phyloP scores from a whole-genome alignment of 2,888 invertebrate genomes.

The Chymomyza procnemis region DNA sequence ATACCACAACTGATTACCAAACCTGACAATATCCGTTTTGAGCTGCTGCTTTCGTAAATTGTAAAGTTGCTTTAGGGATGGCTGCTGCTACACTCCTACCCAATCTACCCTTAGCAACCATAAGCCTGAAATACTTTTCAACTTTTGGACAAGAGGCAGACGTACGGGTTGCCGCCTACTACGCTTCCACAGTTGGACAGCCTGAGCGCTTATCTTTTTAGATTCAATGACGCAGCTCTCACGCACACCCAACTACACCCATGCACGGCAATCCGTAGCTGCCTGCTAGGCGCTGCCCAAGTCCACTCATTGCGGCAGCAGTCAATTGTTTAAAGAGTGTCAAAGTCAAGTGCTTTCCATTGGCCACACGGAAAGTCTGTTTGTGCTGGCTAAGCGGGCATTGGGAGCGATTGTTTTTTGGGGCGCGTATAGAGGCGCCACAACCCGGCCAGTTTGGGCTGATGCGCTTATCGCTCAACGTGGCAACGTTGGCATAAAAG shows the following conservation, averaged over 20 bases:
- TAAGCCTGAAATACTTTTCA: constrained; percentile 10
- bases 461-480: constrained; percentile 53
- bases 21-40: neutral
- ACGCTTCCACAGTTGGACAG: constrained; percentile 42
- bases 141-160: constrained; percentile 23
- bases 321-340: constrained; percentile 69
- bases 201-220: constrained; percentile 54
- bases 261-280: neutral
- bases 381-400: constrained; percentile 3
- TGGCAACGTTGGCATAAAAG: constrained; percentile 66
- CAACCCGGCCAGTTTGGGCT: neutral
- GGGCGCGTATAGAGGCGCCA: neutral
- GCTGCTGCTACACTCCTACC: constrained; percentile 6
- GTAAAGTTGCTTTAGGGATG: neutral
- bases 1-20: neutral
- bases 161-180: neutral
- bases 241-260: constrained; percentile 20
- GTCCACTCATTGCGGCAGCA: constrained; percentile 5
- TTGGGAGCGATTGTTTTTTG: neutral
- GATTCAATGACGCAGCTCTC: constrained; percentile 48
- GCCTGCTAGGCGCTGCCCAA: neutral
- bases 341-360: constrained; percentile 63
- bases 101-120: constrained; percentile 24
- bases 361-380: constrained; percentile 24
- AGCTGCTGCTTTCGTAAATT: neutral